These are phyloP conservation scores for Leptobrachium leishanense DNA, from an alignment of 2,113 vertebrate genomes.

Conservation along the genomic window DNA sequence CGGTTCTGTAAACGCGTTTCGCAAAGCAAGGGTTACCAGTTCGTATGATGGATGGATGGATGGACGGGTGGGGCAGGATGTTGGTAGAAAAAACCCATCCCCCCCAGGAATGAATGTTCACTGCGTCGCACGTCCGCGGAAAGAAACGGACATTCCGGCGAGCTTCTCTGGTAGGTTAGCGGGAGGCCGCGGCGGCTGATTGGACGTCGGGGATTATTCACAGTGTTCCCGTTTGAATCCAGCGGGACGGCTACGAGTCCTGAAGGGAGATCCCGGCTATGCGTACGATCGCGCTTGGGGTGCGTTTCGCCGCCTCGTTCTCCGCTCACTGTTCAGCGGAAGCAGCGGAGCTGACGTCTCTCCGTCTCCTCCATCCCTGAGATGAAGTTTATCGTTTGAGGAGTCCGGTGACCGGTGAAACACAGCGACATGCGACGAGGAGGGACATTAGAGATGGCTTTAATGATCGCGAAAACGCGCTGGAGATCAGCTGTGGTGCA, in stretches of 20 bases:
- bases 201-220: constrained; percentile 7
- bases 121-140: neutral
- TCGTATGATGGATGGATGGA: neutral
- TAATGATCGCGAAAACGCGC: neutral
- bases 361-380: neutral
- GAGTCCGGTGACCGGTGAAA: neutral
- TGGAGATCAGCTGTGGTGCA: neutral
- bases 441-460: neutral
- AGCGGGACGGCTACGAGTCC: constrained; percentile 27
- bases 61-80: too few species aligned
- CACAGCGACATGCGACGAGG: neutral
- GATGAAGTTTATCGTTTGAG: neutral
- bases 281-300: too few species aligned
- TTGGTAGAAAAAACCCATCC: neutral
- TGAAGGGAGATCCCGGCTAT: neutral
- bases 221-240: constrained; percentile 28
- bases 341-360: neutral
- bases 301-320: too few species aligned
- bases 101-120: neutral
- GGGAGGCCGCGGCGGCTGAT: neutral
- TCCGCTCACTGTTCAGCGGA: neutral
- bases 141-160: neutral
- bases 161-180: neutral
- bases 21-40: neutral
- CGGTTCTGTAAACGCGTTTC: neutral